Percentiles rank a stretch among this genome's conserved stretches.
These are phyloP conservation scores for Capricornis sumatraensis DNA, from an alignment of 2,113 vertebrate genomes.

Conservation along the genomic window DNA sequence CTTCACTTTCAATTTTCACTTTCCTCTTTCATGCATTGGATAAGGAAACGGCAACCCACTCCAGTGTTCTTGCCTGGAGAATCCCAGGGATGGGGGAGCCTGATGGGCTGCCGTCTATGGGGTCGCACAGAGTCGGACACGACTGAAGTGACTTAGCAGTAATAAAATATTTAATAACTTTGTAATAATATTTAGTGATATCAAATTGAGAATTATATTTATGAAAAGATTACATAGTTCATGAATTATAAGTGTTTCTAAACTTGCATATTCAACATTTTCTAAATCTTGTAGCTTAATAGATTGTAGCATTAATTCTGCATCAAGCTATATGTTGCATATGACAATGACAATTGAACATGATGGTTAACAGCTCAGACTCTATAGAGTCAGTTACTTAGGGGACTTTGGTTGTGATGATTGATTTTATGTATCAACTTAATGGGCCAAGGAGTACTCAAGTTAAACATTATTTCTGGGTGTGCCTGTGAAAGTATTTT, in stretches of 20 bases:
- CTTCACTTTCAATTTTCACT: no score
- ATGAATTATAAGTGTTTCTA: not conserved
- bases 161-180: constrained; percentile 18
- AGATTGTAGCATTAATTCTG: not conserved
- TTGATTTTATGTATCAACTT: not conserved
- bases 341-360: not conserved
- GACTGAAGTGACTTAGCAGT: not conserved
- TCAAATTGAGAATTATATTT: not conserved
- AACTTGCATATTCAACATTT: not conserved
- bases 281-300: not conserved
- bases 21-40: no score
- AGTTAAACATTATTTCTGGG: not conserved
- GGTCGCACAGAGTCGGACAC: no score
- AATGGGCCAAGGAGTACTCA: not conserved
- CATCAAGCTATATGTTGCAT: not conserved
- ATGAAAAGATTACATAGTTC: constrained; percentile 8
- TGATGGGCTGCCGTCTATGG: no score
- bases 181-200: not conserved
- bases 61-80: no score
- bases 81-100: no score
- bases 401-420: not conserved
- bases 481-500: not conserved
- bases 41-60: no score
- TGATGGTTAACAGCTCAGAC: not conserved
- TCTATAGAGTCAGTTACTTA: not conserved